Evolutionary conservation across 1,140 invertebrate species (phyloP), one percentile per base, ranked within the genome.

Genomic region (Cecropterus lyciades): DNA sequence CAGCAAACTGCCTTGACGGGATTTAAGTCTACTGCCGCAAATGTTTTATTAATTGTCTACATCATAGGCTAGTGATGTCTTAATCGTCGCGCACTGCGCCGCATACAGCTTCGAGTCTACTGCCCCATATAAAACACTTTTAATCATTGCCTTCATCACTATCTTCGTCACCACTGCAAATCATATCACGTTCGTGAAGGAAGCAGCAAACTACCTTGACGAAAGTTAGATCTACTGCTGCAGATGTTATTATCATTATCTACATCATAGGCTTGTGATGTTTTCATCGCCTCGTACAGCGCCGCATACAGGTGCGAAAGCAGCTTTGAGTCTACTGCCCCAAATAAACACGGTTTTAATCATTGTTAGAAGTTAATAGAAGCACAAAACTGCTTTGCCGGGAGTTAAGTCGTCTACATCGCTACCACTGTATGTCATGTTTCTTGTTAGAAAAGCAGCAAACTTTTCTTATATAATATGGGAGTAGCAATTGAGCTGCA

Each of bases 261-360:
- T n/a, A n/a, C n/a, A n/a, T n/a, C n/a, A n/a, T n/a, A n/a, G n/a
- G n/a, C n/a, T n/a, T n/a, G n/a, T n/a, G n/a, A n/a, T n/a, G n/a
- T n/a, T n/a, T n/a, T n/a, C n/a, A n/a, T n/a, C n/a, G n/a, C 85
- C 77, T 75, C 77, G 80, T 63, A 69, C 86, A 84, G 82, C 74
- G 70, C 70, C 62, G 70, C 64, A 40, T 73, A 59, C 69, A 84
- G 79, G 80, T 82, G 80, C 76, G 68, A 76, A 74, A 77, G 55
- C 69, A 71, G 75, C 81, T 85, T 80, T 84, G 72, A 83, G 80
- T 85, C 77, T 74, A 80, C 75, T 82, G 77, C 62, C 67, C 68
- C 66, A 70, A 79, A 72, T 76, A 69, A 40, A 64, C 60, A 52
- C 40, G 56, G 13, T 37, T 53, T 15, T 15, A 53, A 53, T 53